Conservation (phyloP, 2,797 vertebrate species). For the Ambastaia sidthimunki region DNA sequence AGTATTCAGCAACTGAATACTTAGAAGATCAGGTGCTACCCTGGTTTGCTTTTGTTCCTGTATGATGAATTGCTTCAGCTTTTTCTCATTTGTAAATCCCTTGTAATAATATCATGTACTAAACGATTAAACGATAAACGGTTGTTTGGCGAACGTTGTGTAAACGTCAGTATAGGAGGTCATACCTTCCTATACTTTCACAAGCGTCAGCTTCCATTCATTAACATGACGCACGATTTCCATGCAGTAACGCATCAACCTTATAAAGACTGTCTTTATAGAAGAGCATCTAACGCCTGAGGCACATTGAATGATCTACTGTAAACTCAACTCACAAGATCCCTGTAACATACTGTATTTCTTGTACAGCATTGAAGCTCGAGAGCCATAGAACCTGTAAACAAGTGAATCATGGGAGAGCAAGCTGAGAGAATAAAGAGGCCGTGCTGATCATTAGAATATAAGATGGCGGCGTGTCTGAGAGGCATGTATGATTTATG, state of each 20-base stretch:
- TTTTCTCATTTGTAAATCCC: not conserved
- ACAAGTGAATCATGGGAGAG: conserved; percentile 23
- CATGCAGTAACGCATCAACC: not conserved
- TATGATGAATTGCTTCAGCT: too few relatives aligned
- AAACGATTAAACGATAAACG: not conserved
- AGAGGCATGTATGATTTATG: conserved; percentile 61
- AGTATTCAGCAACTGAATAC: not conserved
- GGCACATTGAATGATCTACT: conserved; percentile 1
- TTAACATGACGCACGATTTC: not conserved
- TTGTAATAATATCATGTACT: not conserved
- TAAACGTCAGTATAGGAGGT: not conserved
- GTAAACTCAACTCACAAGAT: not conserved
- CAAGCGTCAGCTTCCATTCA: not conserved
- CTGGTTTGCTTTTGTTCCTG: too few relatives aligned
- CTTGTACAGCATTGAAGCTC: conserved; percentile 10
- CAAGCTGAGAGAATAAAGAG: conserved; percentile 34
- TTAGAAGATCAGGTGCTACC: too few relatives aligned
- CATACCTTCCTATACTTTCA: not conserved
- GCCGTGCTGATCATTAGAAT: conserved; percentile 58
- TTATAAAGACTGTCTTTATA: not conserved
- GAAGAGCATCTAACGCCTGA: not conserved
- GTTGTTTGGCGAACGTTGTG: not conserved
- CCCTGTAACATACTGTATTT: conserved; percentile 15
- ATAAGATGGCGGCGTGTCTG: conserved; percentile 59
- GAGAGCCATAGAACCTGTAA: conserved; percentile 16